These are phyloP conservation scores for Ylistrum balloti DNA, from an alignment of 1,140 invertebrate species.

Conservation along the genomic window DNA sequence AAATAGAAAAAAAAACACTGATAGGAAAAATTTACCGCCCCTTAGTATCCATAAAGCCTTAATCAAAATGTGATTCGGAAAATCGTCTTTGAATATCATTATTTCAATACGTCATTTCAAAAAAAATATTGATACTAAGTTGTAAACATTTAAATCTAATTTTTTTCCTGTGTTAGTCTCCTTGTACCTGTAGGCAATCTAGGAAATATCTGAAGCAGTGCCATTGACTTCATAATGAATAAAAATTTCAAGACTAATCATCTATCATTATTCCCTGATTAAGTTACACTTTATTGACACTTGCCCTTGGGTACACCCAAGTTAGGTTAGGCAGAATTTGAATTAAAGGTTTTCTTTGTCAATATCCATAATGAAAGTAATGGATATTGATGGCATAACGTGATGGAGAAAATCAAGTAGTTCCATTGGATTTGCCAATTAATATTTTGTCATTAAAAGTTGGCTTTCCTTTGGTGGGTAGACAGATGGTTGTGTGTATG, in stretches of 20 bases:
- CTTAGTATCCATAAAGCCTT: no score
- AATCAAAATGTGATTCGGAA: no score
- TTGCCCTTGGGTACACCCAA: background rate
- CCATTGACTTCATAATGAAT: background rate
- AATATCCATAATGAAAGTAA: background rate
- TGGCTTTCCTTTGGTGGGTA: background rate
- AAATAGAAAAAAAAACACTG: no score
- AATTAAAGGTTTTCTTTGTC: background rate
- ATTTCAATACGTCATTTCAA: no score
- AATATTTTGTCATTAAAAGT: slow-evolving; percentile 36
- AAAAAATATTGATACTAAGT: no score
- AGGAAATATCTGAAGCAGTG: no score
- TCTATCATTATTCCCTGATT: background rate
- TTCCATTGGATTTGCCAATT: background rate
- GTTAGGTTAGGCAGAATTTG: background rate
- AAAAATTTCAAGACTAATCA: background rate
- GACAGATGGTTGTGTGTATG: background rate
- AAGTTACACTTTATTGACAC: background rate
- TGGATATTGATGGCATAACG: background rate
- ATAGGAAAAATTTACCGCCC: no score
- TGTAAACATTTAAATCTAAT: no score
- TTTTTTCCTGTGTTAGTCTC: no score
- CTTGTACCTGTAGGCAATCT: no score
- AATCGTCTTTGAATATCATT: no score
- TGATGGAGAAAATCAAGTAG: background rate